phyloP scores from a whole-genome alignment of 1,140 invertebrate genomes.

The Pristionchus pacificus region DNA sequence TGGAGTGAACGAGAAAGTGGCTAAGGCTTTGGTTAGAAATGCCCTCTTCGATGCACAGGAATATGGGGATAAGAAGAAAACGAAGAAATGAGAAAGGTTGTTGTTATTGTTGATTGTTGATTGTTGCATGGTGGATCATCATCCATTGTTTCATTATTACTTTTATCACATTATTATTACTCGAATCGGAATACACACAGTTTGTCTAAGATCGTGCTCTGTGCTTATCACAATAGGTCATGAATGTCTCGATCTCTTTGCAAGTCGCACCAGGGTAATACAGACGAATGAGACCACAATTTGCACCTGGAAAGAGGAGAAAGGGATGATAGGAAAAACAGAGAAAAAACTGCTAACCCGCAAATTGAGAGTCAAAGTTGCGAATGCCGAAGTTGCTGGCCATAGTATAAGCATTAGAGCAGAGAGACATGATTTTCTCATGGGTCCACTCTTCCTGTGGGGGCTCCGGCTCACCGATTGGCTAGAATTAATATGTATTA shows the following conservation, averaged over 20 bases:
- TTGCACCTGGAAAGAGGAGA: too few species aligned
- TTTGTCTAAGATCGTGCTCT: neutral
- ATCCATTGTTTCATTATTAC: too few species aligned
- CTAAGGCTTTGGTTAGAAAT: neutral
- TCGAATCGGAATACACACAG: too few species aligned
- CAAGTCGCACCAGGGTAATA: neutral
- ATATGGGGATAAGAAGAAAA: neutral
- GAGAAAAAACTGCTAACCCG: neutral
- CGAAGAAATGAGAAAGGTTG: neutral
- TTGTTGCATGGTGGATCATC: too few species aligned
- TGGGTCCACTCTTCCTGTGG: neutral
- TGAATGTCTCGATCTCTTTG: neutral
- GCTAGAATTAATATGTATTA: neutral
- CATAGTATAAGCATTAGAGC: neutral
- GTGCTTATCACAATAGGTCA: neutral
- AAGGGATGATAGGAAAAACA: too few species aligned
- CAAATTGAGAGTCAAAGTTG: neutral
- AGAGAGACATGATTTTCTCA: neutral
- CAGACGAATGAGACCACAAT: neutral
- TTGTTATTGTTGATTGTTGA: too few species aligned
- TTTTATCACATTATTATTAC: too few species aligned
- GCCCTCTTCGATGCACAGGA: neutral
- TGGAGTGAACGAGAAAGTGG: neutral
- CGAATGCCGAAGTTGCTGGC: neutral
- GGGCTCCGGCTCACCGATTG: neutral